phyloP scores from a whole-genome alignment of 2,113 vertebrate genomes.

The Taxidea taxus region DNA sequence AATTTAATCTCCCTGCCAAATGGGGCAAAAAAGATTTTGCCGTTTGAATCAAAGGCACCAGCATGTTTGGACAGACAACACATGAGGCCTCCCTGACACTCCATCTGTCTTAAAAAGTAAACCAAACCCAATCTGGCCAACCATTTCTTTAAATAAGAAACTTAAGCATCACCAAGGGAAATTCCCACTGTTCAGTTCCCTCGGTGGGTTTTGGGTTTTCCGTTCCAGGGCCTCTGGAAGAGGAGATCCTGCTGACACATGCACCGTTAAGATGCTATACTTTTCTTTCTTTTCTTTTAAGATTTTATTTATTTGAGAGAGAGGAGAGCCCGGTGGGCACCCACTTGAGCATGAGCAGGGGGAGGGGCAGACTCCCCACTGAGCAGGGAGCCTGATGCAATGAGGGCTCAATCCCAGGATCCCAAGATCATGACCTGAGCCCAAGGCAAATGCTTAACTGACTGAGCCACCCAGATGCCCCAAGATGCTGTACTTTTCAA shows the following conservation, averaged over 20 bases:
- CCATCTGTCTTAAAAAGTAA: conserved; percentile 59
- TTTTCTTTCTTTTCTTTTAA: neutral
- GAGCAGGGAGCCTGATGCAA: neutral
- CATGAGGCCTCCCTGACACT: conserved; percentile 26
- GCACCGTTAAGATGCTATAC: neutral
- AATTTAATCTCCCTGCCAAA: conserved; percentile 54
- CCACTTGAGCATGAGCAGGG: neutral
- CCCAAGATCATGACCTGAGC: neutral
- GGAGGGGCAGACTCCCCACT: neutral
- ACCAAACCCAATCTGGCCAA: conserved; percentile 45
- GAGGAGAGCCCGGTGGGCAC: neutral
- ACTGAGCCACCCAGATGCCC: neutral
- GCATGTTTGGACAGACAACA: conserved; percentile 33
- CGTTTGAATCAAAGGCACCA: conserved; percentile 39
- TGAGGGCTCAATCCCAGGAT: neutral
- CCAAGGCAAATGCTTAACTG: neutral
- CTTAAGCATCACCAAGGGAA: conserved; percentile 20
- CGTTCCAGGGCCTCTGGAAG: neutral
- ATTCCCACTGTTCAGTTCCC: conserved; percentile 39
- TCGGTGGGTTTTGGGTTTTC: conserved; percentile 34
- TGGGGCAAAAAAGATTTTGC: neutral
- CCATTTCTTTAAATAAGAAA: conserved; percentile 45
- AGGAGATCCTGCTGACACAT: neutral
- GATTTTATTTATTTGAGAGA: neutral
- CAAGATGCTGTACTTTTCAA: conserved; percentile 45